These are phyloP conservation scores for Eospalax fontanierii DNA, from an alignment of 2,797 vertebrate species.

Conservation along the genomic window DNA sequence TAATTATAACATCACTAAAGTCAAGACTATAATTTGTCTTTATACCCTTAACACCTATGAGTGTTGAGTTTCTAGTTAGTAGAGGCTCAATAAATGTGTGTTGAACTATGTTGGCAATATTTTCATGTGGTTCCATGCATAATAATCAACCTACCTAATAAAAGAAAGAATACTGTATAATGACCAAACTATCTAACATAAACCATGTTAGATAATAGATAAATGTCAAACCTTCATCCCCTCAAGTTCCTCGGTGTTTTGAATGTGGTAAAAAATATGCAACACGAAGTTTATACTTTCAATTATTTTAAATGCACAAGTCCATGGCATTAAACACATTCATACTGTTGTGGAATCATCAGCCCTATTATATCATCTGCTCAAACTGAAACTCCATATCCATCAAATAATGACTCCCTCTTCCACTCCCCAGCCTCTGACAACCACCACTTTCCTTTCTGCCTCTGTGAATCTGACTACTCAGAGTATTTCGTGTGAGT, in stretches of 20 bases:
- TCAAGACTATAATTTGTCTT: not conserved
- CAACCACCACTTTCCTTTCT: not conserved
- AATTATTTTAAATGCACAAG: not conserved
- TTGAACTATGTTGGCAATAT: not conserved
- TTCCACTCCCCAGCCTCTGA: not conserved
- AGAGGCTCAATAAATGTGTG: not conserved
- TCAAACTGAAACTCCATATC: not conserved
- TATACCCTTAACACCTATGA: not conserved
- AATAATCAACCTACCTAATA: not conserved
- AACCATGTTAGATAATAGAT: not conserved
- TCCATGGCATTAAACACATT: not conserved
- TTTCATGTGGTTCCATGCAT: not conserved
- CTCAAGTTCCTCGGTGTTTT: slow-evolving; percentile 17
- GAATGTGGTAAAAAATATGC: not conserved
- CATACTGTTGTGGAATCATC: not conserved
- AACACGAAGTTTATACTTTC: not conserved
- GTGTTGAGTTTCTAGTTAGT: not conserved
- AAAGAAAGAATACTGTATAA: not conserved
- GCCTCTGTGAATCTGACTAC: not conserved
- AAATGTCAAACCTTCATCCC: slow-evolving; percentile 4
- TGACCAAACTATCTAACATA: not conserved
- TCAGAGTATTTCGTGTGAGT: not conserved
- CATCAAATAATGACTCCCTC: not conserved
- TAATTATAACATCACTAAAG: slow-evolving; percentile 5
- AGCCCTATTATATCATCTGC: not conserved